Conservation (phyloP, 2,113 vertebrate species). For the Bubo bubo region DNA sequence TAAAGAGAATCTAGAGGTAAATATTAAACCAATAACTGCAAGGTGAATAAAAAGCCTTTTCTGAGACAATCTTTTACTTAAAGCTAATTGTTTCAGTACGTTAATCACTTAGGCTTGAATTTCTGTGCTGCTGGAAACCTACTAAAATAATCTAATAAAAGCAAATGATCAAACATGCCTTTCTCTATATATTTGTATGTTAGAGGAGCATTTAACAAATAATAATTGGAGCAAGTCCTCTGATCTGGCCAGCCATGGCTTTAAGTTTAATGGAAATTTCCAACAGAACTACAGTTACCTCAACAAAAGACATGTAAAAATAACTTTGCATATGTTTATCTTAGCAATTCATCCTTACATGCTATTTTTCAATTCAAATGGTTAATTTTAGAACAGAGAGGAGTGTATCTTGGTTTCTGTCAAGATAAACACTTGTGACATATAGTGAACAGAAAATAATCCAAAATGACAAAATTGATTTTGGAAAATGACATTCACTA, state of each 20-base stretch:
- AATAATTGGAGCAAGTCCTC: neutral
- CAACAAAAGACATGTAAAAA: neutral
- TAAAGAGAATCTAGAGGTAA: neutral
- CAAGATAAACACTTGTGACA: constrained; percentile 28
- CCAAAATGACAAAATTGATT: constrained; percentile 9
- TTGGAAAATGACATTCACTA: neutral
- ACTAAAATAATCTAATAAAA: neutral
- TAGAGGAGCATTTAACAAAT: neutral
- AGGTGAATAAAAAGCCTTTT: neutral
- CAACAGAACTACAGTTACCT: neutral
- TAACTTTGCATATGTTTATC: neutral
- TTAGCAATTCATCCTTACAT: neutral
- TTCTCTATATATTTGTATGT: neutral
- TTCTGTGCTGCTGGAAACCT: neutral
- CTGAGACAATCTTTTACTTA: neutral
- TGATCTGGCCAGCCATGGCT: neutral
- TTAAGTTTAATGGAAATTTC: neutral
- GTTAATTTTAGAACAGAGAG: neutral
- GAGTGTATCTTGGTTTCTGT: neutral
- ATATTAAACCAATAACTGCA: neutral
- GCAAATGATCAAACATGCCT: neutral
- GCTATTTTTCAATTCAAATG: neutral
- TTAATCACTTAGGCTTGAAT: neutral
- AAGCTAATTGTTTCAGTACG: neutral
- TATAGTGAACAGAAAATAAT: neutral